phyloP scores from a whole-genome alignment of 1,140 invertebrate species.

The Zaprionus gabonicus region DNA sequence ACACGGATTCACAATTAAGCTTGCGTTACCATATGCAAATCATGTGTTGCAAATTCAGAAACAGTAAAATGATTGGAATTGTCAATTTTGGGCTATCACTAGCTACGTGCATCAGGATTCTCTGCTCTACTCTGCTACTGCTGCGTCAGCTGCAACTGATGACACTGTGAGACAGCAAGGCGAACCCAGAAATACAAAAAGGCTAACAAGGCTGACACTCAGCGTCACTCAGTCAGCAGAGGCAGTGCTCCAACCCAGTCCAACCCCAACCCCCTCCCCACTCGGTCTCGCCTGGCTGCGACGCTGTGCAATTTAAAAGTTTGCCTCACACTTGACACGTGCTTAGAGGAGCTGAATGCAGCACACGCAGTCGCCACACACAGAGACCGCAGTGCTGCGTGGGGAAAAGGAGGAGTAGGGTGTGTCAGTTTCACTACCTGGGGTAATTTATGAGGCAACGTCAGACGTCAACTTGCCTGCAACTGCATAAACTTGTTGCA shows the following conservation, averaged over 20 bases:
- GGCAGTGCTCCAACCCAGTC: neutral
- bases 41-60: too few species aligned
- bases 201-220: constrained; percentile 75
- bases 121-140: constrained; percentile 26
- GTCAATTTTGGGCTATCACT: neutral
- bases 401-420: neutral
- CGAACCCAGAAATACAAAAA: constrained; percentile 64
- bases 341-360: constrained; percentile 56
- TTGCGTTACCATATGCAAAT: too few species aligned
- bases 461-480: constrained; percentile 62
- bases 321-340: constrained; percentile 78
- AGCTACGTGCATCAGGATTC: neutral
- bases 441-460: constrained; percentile 64
- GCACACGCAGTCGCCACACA: neutral
- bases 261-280: neutral
- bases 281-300: neutral
- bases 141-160: constrained; percentile 81
- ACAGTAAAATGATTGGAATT: neutral
- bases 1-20: too few species aligned
- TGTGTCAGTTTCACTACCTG: constrained; percentile 28
- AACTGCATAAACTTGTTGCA: constrained; percentile 78
- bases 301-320: constrained; percentile 75
- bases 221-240: constrained; percentile 62
- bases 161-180: constrained; percentile 77
- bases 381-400: neutral